Evolutionary conservation across 2,113 vertebrate genomes (phyloP), one percentile per base, ranked within the genome.

Genomic region (Pollimyrus isidori): DNA sequence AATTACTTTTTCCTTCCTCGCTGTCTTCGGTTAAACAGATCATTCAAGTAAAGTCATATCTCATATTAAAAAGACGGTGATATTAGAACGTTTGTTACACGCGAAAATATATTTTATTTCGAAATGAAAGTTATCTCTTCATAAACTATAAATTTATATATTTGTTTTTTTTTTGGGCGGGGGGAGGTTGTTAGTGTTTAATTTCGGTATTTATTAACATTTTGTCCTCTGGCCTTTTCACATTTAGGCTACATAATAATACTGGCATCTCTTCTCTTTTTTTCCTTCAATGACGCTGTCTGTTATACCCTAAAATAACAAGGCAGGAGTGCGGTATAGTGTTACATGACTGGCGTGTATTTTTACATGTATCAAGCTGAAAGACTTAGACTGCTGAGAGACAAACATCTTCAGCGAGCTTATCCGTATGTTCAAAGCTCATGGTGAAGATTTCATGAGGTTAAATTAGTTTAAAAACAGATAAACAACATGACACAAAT

Each of bases 11-110:
- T 97, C 97, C 97, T 96, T 96, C 87, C 84, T 96, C 97, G 96
- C 97, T 98, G 97, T 97, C 97, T 98, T 97, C 98, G 97, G 97
- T 98, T 98, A 98, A 99, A 98, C 97, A 99, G 98, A 99, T 99
- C 97, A 98, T 97, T 97, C 97, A 97, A 97, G 97, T 97, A 97
- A 97, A 98, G 97, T 97, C 96, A 97, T 97, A 95, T 97, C 96
- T 97, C 95, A 94, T 97, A 92, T 95, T 95, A 95, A 95, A 89
- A 95, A 95, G 94, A 92, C 93, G 92, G 93, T 91, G 96, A 97
- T 96, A 95, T 96, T 97, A 97, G 96, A 97, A 97, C 96, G 96
- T 94, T 92, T 90, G 26, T 56, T 45, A 91, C 91, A 91, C 10
- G 90, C 89, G 87, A 46, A 89, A 89, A 89, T 91, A 80, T 39